Percentiles rank a stretch among this genome's conserved stretches.
These are phyloP conservation scores for Craniophora ligustri DNA, from an alignment of 2,888 invertebrate species.

Conservation along the genomic window DNA sequence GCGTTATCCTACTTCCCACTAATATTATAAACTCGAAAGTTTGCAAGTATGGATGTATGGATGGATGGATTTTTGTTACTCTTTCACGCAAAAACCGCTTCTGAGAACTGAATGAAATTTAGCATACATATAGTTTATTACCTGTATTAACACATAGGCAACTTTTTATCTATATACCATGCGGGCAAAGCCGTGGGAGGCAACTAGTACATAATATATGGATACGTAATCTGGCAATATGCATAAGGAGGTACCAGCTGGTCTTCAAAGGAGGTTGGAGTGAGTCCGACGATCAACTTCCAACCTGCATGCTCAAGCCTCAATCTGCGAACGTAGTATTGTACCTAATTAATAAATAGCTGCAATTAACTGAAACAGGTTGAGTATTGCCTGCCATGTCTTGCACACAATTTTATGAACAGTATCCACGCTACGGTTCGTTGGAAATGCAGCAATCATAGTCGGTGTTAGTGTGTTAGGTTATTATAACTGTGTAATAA, in stretches of 20 bases:
- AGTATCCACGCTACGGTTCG: slow-evolving; percentile 27
- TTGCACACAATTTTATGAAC: slow-evolving; percentile 31
- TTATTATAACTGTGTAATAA: too few species aligned
- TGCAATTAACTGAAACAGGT: slow-evolving; percentile 33
- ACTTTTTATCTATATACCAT: too few species aligned
- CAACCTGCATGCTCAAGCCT: slow-evolving; percentile 11
- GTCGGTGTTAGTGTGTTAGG: slow-evolving; percentile 9
- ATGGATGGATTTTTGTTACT: too few species aligned
- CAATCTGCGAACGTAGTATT: slow-evolving; percentile 24
- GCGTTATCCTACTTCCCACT: too few species aligned
- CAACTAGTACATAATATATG: not conserved
- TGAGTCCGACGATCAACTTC: slow-evolving; percentile 14
- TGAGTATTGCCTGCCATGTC: slow-evolving; percentile 25
- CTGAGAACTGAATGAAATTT: too few species aligned
- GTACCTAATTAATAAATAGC: slow-evolving; percentile 12
- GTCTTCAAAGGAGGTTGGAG: not conserved
- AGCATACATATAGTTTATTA: too few species aligned
- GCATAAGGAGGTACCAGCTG: not conserved
- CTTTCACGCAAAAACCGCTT: too few species aligned
- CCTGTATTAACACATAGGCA: too few species aligned
- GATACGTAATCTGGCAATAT: not conserved
- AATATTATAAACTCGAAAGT: too few species aligned
- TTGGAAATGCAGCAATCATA: slow-evolving; percentile 30
- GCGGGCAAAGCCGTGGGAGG: too few species aligned
- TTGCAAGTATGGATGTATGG: too few species aligned